Base-by-base conservation (phyloP, 2,888 invertebrate species). In the Plebejus anna region DNA sequence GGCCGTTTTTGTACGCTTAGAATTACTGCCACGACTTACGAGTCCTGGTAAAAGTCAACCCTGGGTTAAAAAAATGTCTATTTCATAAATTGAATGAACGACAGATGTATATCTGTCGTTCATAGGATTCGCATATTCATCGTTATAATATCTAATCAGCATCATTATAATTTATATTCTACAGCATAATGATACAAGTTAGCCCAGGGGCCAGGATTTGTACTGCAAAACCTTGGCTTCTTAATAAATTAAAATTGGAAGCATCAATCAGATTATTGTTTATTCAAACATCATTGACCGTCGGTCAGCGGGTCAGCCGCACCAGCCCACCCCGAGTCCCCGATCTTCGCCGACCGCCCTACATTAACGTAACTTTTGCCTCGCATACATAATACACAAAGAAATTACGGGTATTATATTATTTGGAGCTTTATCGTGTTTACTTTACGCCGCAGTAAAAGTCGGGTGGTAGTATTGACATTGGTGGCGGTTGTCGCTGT, bases 361-460 rank as follows among this genome's bases (percentile, higher is more conserved):
- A 59, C 7, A 28, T 28, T n/a, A 59, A 59, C 22, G 6, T 59
- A n/a, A 22, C n/a, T 7, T 28, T 22, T 61, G 22, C 11, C 22
- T 28, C 61, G 28, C 61, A 61, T 61, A 61, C 9, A 61, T 61
- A 61, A 61, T 61, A 28, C 61, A 61, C 61, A 61, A 61, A 61
- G 28, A 61, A 61, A 61, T 61, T 9, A 61, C 4, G 4, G 9
- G 28, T 7, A 4, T 55, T 55, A 55, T 13, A 16, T 55, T 13
- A 16, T 55, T 16, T 4, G 16, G 55, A 16, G 55, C 16, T 16
- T 55, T 55, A 55, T 55, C 55, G 55, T 55, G 16, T 55, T 55
- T 47, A 47, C 47, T 47, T 47, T 13, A 55, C 16, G 55, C 16
- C 55, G 16, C 55, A 55, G 4, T 55, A 55, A 55, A 4, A 16